phyloP scores from a whole-genome alignment of 2,113 vertebrate genomes.

The Grantiella picta region DNA sequence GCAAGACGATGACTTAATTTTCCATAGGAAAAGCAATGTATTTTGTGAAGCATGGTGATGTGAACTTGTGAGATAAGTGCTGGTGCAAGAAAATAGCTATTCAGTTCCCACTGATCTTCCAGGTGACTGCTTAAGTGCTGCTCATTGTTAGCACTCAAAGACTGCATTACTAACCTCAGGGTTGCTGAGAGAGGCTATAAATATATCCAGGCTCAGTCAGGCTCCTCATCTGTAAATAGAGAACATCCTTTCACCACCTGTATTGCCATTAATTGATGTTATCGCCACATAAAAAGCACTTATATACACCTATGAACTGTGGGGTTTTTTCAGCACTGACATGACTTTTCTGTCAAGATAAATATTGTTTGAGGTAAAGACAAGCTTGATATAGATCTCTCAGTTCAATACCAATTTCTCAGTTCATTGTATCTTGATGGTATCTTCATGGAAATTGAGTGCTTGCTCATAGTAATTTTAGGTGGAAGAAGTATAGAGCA shows the following conservation, averaged over 20 bases:
- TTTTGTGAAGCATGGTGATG: background rate
- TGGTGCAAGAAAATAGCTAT: background rate
- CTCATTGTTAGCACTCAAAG: background rate
- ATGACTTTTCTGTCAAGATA: background rate
- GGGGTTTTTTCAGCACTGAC: background rate
- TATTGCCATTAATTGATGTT: background rate
- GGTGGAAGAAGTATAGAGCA: background rate
- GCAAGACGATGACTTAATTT: background rate
- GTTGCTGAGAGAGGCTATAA: background rate
- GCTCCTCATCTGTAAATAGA: background rate
- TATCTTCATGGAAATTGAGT: background rate
- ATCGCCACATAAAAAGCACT: background rate
- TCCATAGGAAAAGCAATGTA: background rate
- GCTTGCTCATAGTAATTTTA: background rate
- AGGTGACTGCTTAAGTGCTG: background rate
- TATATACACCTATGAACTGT: background rate
- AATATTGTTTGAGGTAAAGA: background rate
- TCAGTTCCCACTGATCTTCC: background rate
- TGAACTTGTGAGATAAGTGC: background rate
- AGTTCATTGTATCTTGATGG: background rate
- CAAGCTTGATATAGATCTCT: background rate
- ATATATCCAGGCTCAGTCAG: background rate
- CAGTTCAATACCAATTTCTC: background rate
- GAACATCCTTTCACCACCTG: background rate
- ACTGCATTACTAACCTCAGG: background rate